phyloP scores from a whole-genome alignment of 1,140 invertebrate genomes.

The Zaprionus camerounensis region DNA sequence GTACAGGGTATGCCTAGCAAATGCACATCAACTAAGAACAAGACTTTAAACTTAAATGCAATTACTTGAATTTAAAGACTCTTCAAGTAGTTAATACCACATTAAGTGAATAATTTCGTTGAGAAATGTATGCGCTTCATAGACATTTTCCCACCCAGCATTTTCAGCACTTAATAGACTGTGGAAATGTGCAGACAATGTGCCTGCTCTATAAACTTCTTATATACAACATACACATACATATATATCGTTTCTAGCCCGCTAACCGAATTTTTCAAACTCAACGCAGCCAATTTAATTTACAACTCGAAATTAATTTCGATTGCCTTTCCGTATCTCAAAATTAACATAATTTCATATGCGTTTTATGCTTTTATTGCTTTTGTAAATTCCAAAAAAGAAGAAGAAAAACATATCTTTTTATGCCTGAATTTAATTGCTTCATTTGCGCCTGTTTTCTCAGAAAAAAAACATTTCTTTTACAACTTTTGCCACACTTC shows the following conservation, averaged over 20 bases:
- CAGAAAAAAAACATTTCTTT: conserved; percentile 24
- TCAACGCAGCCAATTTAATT: conserved; percentile 55
- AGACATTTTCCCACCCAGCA: not conserved
- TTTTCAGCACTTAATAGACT: conserved; percentile 2
- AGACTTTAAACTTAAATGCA: conserved; percentile 6
- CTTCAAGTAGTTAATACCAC: not conserved
- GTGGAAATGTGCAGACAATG: conserved; percentile 4
- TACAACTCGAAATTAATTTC: conserved; percentile 59
- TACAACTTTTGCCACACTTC: conserved; percentile 61
- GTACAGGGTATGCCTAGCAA: not conserved
- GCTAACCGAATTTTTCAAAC: conserved; percentile 19
- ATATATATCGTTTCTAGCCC: not conserved
- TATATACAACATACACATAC: not conserved
- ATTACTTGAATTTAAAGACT: conserved; percentile 7
- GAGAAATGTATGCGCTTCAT: not conserved
- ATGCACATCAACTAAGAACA: not conserved
- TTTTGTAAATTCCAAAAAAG: conserved; percentile 35
- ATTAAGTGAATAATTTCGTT: conserved; percentile 4
- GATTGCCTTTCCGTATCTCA: conserved; percentile 28
- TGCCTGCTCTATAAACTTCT: not conserved
- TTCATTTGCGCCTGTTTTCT: conserved; percentile 67
- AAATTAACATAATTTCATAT: conserved; percentile 52
- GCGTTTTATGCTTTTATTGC: conserved; percentile 41
- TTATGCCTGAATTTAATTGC: conserved; percentile 74
- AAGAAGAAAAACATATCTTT: conserved; percentile 42